These are phyloP conservation scores for Maconellicoccus hirsutus DNA, from an alignment of 1,140 invertebrate genomes.

Conservation along the genomic window DNA sequence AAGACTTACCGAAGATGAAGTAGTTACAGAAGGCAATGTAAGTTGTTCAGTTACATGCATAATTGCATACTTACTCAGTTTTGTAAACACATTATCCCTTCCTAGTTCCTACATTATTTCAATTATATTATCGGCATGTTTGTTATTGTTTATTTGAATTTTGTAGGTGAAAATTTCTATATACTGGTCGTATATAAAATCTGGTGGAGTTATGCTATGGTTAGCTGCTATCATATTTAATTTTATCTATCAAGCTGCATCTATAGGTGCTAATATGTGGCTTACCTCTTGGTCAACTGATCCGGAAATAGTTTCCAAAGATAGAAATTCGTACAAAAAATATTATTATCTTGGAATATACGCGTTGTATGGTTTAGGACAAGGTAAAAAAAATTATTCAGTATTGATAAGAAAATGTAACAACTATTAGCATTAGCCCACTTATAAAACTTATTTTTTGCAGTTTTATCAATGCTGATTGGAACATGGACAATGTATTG, in stretches of 20 bases:
- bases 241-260: constrained; percentile 69
- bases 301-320: constrained; percentile 40
- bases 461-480: not conserved
- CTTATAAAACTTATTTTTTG: not conserved
- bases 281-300: constrained; percentile 74
- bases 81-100: too few species aligned
- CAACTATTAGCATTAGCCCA: too few species aligned
- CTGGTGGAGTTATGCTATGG: constrained; percentile 63
- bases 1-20: not conserved
- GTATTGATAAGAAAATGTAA: constrained; percentile 31
- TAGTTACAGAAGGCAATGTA: not conserved
- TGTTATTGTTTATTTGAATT: too few species aligned
- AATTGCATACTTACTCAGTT: too few species aligned
- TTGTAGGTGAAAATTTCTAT: constrained; percentile 72
- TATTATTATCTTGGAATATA: constrained; percentile 81
- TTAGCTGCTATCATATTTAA: constrained; percentile 68
- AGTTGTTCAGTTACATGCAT: not conserved
- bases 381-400: too few species aligned
- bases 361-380: constrained; percentile 68
- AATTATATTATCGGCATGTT: too few species aligned
- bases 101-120: too few species aligned
- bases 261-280: constrained; percentile 86
- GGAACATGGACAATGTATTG: not conserved
- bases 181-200: constrained; percentile 77
- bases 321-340: constrained; percentile 43